A percentile compares a stretch with the other conserved stretches of the same genome.
phyloP scores from a whole-genome alignment of 2,888 invertebrate genomes.

The Papilio gigon region DNA sequence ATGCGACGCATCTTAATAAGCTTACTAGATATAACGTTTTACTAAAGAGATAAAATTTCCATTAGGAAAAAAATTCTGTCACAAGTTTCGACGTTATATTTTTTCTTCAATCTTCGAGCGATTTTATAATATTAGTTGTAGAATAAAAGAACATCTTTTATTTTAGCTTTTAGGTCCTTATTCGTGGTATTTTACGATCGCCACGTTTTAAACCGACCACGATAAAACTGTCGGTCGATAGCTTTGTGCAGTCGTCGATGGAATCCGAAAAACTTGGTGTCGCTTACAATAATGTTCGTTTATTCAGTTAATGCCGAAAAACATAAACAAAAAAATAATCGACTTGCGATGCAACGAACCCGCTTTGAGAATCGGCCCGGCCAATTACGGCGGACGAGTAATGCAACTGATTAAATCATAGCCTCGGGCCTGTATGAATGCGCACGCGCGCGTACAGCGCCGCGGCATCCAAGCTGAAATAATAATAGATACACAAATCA shows the following conservation, averaged over 20 bases:
- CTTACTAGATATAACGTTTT: constrained; percentile 30
- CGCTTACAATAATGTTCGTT: constrained; percentile 32
- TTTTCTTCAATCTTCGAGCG: not conserved
- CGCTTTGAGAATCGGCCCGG: constrained; percentile 36
- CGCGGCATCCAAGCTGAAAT: constrained; percentile 1
- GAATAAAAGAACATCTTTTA: not conserved
- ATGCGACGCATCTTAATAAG: constrained; percentile 28
- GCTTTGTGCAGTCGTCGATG: constrained; percentile 14
- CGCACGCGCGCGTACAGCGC: constrained; percentile 29
- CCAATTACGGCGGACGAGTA: constrained; percentile 31
- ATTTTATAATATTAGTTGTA: not conserved
- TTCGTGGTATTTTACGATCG: constrained; percentile 13
- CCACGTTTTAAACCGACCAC: constrained; percentile 20
- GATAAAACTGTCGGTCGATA: constrained; percentile 29
- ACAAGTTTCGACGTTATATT: not conserved
- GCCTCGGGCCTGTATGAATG: constrained; percentile 37
- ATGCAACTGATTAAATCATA: constrained; percentile 41
- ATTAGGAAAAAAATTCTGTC: not conserved
- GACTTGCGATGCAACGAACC: constrained; percentile 30
- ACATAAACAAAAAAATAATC: constrained; percentile 10
- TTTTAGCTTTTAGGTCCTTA: constrained; percentile 1
- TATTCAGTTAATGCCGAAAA: constrained; percentile 36
- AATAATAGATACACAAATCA: constrained; percentile 26
- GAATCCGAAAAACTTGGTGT: constrained; percentile 38
- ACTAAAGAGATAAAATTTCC: constrained; percentile 21